Conservation (phyloP, 1,140 invertebrate species). For the Acromyrmex charruanus region DNA sequence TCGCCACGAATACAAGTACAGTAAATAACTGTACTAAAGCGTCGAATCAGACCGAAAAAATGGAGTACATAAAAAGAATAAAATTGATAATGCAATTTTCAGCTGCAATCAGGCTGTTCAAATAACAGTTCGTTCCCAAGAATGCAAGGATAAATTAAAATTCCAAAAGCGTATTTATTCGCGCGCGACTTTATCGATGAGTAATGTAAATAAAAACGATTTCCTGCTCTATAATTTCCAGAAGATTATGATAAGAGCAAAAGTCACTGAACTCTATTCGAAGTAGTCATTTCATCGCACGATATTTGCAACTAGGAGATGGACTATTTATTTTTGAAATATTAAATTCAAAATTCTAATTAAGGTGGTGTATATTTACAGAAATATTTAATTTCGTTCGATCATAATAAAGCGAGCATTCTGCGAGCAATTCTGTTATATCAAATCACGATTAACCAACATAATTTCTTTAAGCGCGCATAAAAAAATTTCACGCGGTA, state of each 20-base stretch:
- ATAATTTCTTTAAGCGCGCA: neutral
- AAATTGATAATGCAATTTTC: neutral
- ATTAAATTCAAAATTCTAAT: neutral
- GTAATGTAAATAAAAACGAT: slow-evolving; percentile 20
- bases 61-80: neutral
- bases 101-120: slow-evolving; percentile 1
- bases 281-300: neutral
- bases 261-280: slow-evolving; percentile 23
- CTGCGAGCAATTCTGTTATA: neutral
- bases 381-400: neutral
- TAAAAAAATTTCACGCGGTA: slow-evolving; percentile 22
- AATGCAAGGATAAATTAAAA: slow-evolving; percentile 14
- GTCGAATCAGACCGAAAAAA: neutral
- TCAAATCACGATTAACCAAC: neutral
- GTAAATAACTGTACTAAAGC: slow-evolving; percentile 19
- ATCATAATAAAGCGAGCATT: neutral
- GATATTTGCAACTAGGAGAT: neutral
- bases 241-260: slow-evolving; percentile 19
- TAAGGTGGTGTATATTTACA: neutral
- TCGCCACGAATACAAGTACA: neutral
- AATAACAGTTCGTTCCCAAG: neutral
- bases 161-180: neutral
- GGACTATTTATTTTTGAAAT: neutral
- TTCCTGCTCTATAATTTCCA: neutral
- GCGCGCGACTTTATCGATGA: slow-evolving; percentile 31